Percentiles rank a stretch among this genome's conserved stretches.
These are phyloP conservation scores for Hafferia zeledoni DNA, from an alignment of 2,797 vertebrate genomes.

Conservation along the genomic window DNA sequence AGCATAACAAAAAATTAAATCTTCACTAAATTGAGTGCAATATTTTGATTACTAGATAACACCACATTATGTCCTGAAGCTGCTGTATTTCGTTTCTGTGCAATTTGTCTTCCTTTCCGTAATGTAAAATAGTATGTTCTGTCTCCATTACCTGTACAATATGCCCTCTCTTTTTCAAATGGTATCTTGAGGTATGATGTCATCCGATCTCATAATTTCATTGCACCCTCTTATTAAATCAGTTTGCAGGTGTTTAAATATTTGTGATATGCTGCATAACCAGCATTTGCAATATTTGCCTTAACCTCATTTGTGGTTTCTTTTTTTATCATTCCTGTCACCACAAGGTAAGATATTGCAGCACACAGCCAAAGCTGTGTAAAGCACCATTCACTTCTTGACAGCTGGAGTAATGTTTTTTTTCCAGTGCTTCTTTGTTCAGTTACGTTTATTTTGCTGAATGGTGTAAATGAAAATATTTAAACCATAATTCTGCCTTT, in stretches of 20 bases:
- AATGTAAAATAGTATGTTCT: background rate
- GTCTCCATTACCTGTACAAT: background rate
- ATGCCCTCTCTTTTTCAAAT: constrained; percentile 38
- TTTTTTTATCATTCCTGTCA: constrained; percentile 36
- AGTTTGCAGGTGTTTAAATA: constrained; percentile 48
- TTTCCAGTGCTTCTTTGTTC: constrained; percentile 34
- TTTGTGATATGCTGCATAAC: constrained; percentile 1
- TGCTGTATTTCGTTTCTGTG: constrained; percentile 37
- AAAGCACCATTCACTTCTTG: constrained; percentile 49
- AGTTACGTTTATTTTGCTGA: constrained; percentile 47
- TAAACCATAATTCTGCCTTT: constrained; percentile 33
- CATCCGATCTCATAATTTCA: background rate
- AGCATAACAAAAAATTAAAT: constrained; percentile 30
- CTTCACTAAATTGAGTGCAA: constrained; percentile 10
- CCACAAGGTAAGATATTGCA: constrained; percentile 62
- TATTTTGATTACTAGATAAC: constrained; percentile 38
- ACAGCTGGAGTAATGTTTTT: constrained; percentile 41
- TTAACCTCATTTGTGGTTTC: constrained; percentile 28
- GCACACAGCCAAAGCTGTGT: constrained; percentile 9
- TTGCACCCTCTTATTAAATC: constrained; percentile 1
- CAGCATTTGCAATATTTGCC: constrained; percentile 56
- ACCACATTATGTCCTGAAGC: background rate
- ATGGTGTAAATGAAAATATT: constrained; percentile 29
- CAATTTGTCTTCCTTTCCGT: constrained; percentile 41
- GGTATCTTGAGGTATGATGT: constrained; percentile 11